A percentile compares a stretch with the other conserved stretches of the same genome.
phyloP scores from a whole-genome alignment of 2,888 invertebrate genomes.

The Drosophila villosipedis region DNA sequence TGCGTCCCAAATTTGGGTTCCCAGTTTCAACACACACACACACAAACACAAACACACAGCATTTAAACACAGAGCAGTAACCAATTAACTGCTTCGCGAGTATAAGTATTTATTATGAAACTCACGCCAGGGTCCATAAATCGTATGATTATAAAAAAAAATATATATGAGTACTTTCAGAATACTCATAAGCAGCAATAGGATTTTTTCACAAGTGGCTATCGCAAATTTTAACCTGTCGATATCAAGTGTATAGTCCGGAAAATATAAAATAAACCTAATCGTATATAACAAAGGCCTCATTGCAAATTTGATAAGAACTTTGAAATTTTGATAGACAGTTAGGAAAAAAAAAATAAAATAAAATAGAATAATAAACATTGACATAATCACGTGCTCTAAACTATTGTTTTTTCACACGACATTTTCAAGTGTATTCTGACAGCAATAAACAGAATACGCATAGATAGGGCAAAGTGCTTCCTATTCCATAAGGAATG shows the following conservation, averaged over 20 bases:
- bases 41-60: not conserved
- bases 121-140: slow-evolving; percentile 50
- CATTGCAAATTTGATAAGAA: slow-evolving; percentile 56
- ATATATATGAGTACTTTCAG: slow-evolving; percentile 28
- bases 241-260: not conserved
- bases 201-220: slow-evolving; percentile 40
- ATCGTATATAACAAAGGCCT: not conserved
- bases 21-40: slow-evolving; percentile 3
- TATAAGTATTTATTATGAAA: slow-evolving; percentile 27
- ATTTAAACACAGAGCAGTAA: slow-evolving; percentile 10
- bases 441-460: slow-evolving; percentile 35
- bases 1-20: slow-evolving; percentile 18
- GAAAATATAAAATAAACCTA: slow-evolving; percentile 1
- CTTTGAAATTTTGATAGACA: not conserved
- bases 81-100: slow-evolving; percentile 15
- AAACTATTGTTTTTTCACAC: slow-evolving; percentile 18
- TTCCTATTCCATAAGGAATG: slow-evolving; percentile 24
- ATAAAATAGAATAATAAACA: not conserved
- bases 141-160: slow-evolving; percentile 57
- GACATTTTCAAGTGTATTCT: slow-evolving; percentile 54
- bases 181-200: slow-evolving; percentile 14
- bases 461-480: slow-evolving; percentile 28
- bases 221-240: slow-evolving; percentile 47
- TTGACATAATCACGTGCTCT: not conserved
- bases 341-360: slow-evolving; percentile 10